phyloP scores from a whole-genome alignment of 2,888 invertebrate species.

The Rhingia rostrata region DNA sequence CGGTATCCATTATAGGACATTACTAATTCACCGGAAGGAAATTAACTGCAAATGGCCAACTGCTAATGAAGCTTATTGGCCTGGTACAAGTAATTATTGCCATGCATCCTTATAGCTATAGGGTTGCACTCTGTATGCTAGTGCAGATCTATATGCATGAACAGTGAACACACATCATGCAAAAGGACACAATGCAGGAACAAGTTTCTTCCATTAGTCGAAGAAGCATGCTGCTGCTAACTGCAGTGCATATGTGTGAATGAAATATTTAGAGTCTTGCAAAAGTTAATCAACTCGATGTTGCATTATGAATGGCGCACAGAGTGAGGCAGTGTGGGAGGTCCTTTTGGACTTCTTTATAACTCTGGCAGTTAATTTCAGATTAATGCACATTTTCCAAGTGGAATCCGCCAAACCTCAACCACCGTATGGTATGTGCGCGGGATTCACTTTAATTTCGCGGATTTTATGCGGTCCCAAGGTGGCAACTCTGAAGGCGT shows the following conservation, averaged over 20 bases:
- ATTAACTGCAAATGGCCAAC: slow-evolving; percentile 34
- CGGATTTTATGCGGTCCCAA: slow-evolving; percentile 64
- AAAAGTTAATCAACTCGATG: slow-evolving; percentile 69
- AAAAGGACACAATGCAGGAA: slow-evolving; percentile 64
- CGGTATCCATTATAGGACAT: slow-evolving; percentile 58
- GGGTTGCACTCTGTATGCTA: slow-evolving; percentile 31
- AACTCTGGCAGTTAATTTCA: slow-evolving; percentile 59
- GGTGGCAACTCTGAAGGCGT: slow-evolving; percentile 49
- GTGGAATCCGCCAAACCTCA: not conserved
- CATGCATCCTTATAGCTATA: not conserved
- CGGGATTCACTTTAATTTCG: slow-evolving; percentile 60
- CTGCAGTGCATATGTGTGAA: not conserved
- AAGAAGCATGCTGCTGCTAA: slow-evolving; percentile 37
- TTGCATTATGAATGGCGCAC: slow-evolving; percentile 65
- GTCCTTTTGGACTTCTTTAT: slow-evolving; percentile 38
- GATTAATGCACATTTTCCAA: slow-evolving; percentile 58
- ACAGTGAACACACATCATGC: slow-evolving; percentile 31
- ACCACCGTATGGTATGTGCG: not conserved
- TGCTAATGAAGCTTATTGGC: slow-evolving; percentile 52
- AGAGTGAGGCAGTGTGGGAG: not conserved
- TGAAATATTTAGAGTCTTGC: slow-evolving; percentile 62
- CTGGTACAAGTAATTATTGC: slow-evolving; percentile 22
- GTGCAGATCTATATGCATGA: not conserved
- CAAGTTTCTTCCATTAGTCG: slow-evolving; percentile 70
- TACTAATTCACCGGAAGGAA: slow-evolving; percentile 48